These are phyloP conservation scores for Manduca sexta DNA, from an alignment of 1,140 invertebrate genomes.

Conservation along the genomic window DNA sequence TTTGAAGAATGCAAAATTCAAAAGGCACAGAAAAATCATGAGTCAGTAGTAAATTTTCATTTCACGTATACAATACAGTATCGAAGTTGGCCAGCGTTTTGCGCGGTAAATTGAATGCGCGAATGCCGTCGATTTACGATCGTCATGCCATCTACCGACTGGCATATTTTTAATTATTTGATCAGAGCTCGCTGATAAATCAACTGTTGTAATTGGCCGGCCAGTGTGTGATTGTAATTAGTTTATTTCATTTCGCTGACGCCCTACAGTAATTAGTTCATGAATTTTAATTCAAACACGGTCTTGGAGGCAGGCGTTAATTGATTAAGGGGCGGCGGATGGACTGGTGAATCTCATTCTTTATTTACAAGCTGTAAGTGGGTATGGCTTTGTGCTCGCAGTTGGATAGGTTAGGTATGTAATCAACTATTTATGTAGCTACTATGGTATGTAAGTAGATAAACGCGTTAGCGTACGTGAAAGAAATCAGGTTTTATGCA, in stretches of 20 bases:
- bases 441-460: too few relatives aligned
- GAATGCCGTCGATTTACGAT: constrained; percentile 38
- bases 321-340: constrained; percentile 10
- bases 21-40: constrained; percentile 3
- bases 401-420: neutral
- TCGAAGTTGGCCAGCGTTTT: constrained; percentile 24
- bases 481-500: too few relatives aligned
- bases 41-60: constrained; percentile 29
- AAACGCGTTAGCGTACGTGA: too few relatives aligned
- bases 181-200: constrained; percentile 64
- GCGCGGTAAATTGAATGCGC: constrained; percentile 55
- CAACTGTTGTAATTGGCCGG: constrained; percentile 49
- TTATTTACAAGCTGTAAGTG: constrained; percentile 7
- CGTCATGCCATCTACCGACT: constrained; percentile 31
- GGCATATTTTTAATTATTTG: constrained; percentile 68
- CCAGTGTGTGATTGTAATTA: constrained; percentile 45
- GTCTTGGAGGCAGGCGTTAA: constrained; percentile 24
- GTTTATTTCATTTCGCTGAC: constrained; percentile 51
- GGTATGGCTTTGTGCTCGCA: neutral
- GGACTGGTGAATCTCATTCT: constrained; percentile 5
- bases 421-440: neutral
- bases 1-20: constrained; percentile 13
- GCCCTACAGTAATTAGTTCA: constrained; percentile 52
- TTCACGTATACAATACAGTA: constrained; percentile 21
- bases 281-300: constrained; percentile 49